These are phyloP conservation scores for Megalopta genalis DNA, from an alignment of 1,140 invertebrate species.

Conservation along the genomic window DNA sequence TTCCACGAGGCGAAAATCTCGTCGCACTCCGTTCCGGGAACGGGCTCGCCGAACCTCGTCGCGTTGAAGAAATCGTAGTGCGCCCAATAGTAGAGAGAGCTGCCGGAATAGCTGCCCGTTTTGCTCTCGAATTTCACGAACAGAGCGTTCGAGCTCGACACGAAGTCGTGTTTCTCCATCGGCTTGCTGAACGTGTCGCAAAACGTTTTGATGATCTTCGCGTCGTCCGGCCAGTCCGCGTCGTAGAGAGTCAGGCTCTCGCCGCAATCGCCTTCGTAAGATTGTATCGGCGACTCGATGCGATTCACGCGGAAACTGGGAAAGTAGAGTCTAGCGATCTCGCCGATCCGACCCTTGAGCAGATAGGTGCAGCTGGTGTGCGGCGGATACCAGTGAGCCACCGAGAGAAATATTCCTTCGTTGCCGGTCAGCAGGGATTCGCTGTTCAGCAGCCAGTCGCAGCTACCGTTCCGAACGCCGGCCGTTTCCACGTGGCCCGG, in stretches of 20 bases:
- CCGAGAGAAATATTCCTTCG: conserved; percentile 93
- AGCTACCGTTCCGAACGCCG: conserved; percentile 90
- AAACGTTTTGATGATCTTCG: conserved; percentile 93
- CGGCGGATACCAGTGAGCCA: conserved; percentile 95
- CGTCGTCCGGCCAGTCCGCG: conserved; percentile 90
- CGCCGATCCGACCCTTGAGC: conserved; percentile 89
- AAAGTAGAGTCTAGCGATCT: conserved; percentile 93
- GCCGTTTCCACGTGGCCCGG: conserved; percentile 93
- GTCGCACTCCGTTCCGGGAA: conserved; percentile 90
- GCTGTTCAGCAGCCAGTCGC: conserved; percentile 92
- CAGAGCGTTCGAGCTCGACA: conserved; percentile 90
- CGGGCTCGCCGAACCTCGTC: conserved; percentile 89
- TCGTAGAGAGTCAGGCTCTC: conserved; percentile 94
- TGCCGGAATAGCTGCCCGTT: conserved; percentile 93
- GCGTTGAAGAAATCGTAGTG: conserved; percentile 96
- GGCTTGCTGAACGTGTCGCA: conserved; percentile 95
- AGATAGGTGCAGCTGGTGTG: conserved; percentile 94
- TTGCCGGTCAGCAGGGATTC: conserved; percentile 88
- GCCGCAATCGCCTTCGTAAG: conserved; percentile 92
- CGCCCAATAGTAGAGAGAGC: conserved; percentile 93
- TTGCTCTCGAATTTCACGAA: conserved; percentile 94
- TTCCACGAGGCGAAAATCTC: conserved; percentile 92
- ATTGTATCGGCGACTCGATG: conserved; percentile 92
- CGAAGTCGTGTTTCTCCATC: conserved; percentile 95
- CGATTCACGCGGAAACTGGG: conserved; percentile 93